A percentile compares a stretch with the other conserved stretches of the same genome.
Conservation (phyloP, 2,113 vertebrate genomes). For the Cathartes aura region DNA sequence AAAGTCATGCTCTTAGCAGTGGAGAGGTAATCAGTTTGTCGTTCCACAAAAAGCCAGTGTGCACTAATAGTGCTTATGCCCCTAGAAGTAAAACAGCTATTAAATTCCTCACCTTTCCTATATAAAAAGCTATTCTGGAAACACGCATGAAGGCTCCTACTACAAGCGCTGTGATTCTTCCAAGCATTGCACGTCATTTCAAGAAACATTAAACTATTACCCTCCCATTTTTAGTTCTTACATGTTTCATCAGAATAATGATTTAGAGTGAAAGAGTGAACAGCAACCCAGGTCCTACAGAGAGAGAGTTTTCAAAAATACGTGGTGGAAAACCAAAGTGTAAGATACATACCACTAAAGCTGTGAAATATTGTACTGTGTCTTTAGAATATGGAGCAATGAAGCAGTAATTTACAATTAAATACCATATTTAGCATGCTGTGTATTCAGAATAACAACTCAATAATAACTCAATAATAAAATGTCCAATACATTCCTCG, state of each 20-base stretch:
- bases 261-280: not conserved
- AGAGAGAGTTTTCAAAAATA: not conserved
- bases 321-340: rapidly evolving
- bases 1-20: not conserved
- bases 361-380: not conserved
- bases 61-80: not conserved
- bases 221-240: not conserved
- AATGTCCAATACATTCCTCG: not conserved
- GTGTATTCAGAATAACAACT: constrained; percentile 19
- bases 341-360: not conserved
- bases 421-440: not conserved
- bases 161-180: not conserved
- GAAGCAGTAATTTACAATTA: constrained; percentile 29
- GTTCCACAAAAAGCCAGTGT: not conserved
- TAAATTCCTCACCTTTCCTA: not conserved
- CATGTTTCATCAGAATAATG: not conserved
- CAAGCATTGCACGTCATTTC: not conserved
- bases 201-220: not conserved
- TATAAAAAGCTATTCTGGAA: not conserved
- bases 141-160: not conserved
- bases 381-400: not conserved
- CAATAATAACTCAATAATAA: constrained; percentile 47
- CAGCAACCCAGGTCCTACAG: not conserved
- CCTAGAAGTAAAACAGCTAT: not conserved
- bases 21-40: not conserved